A percentile compares a stretch with the other conserved stretches of the same genome.
Evolutionary conservation across 2,888 invertebrate species (phyloP).

Genomic region (Cordilura impudica): DNA sequence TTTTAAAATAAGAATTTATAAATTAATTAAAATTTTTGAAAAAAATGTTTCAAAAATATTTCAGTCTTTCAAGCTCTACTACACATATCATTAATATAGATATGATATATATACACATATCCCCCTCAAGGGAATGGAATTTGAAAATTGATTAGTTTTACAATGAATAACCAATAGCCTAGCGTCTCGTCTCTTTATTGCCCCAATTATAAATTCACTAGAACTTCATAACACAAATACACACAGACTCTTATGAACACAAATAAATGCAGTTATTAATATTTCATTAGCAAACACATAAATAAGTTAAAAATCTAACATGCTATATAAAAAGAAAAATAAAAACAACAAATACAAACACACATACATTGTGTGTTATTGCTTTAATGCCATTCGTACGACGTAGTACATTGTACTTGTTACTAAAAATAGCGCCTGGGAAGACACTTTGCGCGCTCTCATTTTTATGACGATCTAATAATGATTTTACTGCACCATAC

Average conservation of each 20-base stretch:
- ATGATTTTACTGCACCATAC: slow-evolving; percentile 63
- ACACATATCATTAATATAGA: too few relatives aligned
- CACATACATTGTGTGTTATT: slow-evolving; percentile 13
- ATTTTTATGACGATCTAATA: slow-evolving; percentile 66
- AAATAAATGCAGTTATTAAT: slow-evolving; percentile 41
- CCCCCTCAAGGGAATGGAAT: too few relatives aligned
- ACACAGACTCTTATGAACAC: background rate
- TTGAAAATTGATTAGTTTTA: background rate
- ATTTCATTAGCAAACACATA: slow-evolving; percentile 51
- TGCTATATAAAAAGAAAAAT: background rate
- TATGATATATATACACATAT: too few relatives aligned
- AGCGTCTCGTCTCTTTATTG: background rate
- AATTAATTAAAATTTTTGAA: too few relatives aligned
- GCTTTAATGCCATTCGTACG: slow-evolving; percentile 26
- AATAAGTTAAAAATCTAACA: slow-evolving; percentile 10
- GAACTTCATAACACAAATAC: slow-evolving; percentile 20
- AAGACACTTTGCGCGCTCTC: slow-evolving; percentile 69
- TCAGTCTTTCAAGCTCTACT: too few relatives aligned
- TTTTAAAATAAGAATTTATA: too few relatives aligned
- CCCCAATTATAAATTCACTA: slow-evolving; percentile 42
- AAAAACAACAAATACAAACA: slow-evolving; percentile 12
- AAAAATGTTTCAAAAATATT: too few relatives aligned
- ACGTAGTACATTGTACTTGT: slow-evolving; percentile 15
- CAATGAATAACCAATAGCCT: background rate
- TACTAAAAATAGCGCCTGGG: slow-evolving; percentile 73